Evolutionary conservation across 2,113 vertebrate genomes (phyloP), one percentile per base, ranked within the genome.

Genomic region (Aramus guarauna): DNA sequence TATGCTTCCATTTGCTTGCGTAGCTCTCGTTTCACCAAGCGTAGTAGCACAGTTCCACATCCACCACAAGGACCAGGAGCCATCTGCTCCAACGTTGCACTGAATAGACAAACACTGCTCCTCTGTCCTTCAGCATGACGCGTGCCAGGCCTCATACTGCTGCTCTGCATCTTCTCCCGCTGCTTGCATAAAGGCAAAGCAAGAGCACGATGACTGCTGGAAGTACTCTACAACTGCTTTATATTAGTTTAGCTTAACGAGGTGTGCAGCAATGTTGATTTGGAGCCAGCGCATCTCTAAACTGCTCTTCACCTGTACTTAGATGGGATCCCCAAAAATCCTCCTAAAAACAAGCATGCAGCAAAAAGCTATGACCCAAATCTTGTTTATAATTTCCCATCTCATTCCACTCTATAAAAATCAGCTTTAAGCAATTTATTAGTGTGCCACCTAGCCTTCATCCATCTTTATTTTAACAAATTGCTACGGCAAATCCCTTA

Each of bases 401-500:
- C 87, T 94, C 94, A 83, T 72, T 88, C 94, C 93, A 90, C 86
- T 88, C 75, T 36, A 93, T 39, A 96, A 94, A 98, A 97, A 98
- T 94, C 97, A 97, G 97, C 96, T 98, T 98, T 97, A 96, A 94
- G 93, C 97, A 97, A 97, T 98, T 97, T 93, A 97, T 97, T 97
- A 96, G 88, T 84, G 94, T 90, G 94, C 85, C 89, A 97, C 97
- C 95, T 94, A 88, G 94, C 75, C 86, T 97, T 87, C 85, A 96
- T 96, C 85, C 88, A 97, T 88, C 96, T 97, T 98, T 98, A 98
- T 98, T 97, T 96, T 92, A 97, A 97, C 93, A 97, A 98, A 97
- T 97, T 98, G 97, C 97, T 97, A 97, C 34, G 88, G 95, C 92
- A 98, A 98, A 98, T 98, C 97, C 96, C 84, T 98, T 97, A 97